Evolutionary conservation across 2,113 vertebrate genomes (phyloP).

Genomic region (Smithornis capensis): DNA sequence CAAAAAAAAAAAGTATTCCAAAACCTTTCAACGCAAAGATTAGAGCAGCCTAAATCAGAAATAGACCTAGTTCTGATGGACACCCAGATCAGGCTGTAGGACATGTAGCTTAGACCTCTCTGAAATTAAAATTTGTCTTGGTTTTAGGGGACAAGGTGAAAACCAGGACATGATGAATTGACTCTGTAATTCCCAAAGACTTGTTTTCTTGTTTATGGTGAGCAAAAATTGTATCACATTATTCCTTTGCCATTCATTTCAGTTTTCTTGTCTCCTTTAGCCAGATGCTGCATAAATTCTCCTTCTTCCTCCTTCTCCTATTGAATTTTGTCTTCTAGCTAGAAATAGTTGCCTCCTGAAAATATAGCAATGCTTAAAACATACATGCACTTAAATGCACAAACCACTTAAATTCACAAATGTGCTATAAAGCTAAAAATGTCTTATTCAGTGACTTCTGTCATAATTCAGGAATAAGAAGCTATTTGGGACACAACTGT

Average conservation of each 20-base stretch:
- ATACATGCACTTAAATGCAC: background rate
- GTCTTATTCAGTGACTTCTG: background rate
- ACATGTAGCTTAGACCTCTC: background rate
- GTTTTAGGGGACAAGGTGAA: background rate
- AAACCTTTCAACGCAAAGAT: background rate
- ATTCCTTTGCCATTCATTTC: background rate
- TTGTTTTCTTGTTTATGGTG: background rate
- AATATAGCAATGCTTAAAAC: background rate
- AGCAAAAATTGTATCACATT: background rate
- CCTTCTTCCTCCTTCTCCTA: background rate
- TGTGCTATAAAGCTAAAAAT: background rate
- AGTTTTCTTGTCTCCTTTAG: background rate
- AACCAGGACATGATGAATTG: background rate
- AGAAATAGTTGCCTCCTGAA: background rate
- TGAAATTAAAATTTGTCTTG: background rate
- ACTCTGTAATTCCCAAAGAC: background rate
- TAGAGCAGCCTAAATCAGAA: background rate
- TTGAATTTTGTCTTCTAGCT: background rate
- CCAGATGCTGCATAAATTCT: background rate
- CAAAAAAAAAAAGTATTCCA: background rate
- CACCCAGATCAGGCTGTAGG: background rate
- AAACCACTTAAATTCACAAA: background rate
- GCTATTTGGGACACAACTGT: background rate
- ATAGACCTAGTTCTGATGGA: background rate
- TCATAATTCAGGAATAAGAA: background rate